These are phyloP conservation scores for Wiebesia pumilae DNA, from an alignment of 1,140 invertebrate genomes.

Conservation along the genomic window DNA sequence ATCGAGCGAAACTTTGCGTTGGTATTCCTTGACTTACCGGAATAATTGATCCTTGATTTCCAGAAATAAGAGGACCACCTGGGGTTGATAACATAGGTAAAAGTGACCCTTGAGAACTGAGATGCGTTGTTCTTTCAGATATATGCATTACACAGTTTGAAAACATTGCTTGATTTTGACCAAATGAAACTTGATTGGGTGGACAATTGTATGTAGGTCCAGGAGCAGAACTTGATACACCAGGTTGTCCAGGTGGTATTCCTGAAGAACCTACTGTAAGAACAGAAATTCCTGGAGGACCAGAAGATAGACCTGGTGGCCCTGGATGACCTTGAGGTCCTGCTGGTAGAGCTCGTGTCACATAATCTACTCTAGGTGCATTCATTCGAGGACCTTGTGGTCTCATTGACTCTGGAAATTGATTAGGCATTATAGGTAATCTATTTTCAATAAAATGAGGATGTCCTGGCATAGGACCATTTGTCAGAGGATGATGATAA, in stretches of 20 bases:
- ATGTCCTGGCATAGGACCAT: slow-evolving; percentile 57
- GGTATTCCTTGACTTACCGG: slow-evolving; percentile 48
- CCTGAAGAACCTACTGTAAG: slow-evolving; percentile 30
- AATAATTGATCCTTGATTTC: slow-evolving; percentile 59
- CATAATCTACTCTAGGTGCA: slow-evolving; percentile 60
- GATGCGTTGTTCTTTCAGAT: slow-evolving; percentile 53
- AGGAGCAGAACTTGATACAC: slow-evolving; percentile 16
- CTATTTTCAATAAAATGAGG: slow-evolving; percentile 56
- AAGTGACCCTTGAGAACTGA: slow-evolving; percentile 57
- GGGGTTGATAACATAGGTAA: slow-evolving; percentile 60
- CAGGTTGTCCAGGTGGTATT: slow-evolving; percentile 15
- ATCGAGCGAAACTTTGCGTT: slow-evolving; percentile 22
- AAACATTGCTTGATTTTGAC: slow-evolving; percentile 48
- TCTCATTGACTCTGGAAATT: slow-evolving; percentile 55
- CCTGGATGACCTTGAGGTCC: slow-evolving; percentile 42
- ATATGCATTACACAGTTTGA: slow-evolving; percentile 39
- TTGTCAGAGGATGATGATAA: slow-evolving; percentile 55
- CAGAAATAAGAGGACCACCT: slow-evolving; percentile 55
- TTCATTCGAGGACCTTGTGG: slow-evolving; percentile 48
- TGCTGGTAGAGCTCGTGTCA: slow-evolving; percentile 53
- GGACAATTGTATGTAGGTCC: slow-evolving; percentile 59
- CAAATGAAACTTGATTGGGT: slow-evolving; percentile 60
- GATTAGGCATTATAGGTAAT: slow-evolving; percentile 55
- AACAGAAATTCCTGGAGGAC: slow-evolving; percentile 32
- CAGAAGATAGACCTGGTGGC: slow-evolving; percentile 11